Evolutionary conservation across 2,888 invertebrate species (phyloP).

Genomic region (Hydrotaea diabolus): DNA sequence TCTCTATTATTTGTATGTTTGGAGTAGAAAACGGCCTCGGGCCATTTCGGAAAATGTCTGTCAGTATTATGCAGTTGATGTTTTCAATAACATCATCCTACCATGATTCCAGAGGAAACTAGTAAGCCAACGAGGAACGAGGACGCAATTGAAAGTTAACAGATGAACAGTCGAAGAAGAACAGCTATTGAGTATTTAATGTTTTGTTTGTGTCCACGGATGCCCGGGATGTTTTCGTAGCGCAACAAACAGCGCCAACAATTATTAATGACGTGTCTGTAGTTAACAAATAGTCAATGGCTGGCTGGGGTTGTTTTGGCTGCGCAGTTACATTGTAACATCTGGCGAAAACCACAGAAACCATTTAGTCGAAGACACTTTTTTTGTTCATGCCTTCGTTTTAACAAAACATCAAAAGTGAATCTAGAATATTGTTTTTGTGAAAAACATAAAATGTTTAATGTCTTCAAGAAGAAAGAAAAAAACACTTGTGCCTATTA

Average conservation of each 20-base stretch:
- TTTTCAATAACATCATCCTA: neutral
- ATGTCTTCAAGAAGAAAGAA: neutral
- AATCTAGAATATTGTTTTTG: conserved; percentile 54
- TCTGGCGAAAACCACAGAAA: conserved; percentile 62
- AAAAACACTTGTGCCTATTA: neutral
- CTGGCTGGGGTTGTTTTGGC: neutral
- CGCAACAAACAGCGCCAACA: neutral
- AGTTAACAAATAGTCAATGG: conserved; percentile 49
- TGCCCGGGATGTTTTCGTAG: neutral
- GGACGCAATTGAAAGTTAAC: neutral
- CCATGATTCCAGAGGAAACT: neutral
- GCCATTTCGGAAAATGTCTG: conserved; percentile 5
- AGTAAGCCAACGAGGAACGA: neutral
- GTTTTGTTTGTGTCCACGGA: conserved; percentile 4
- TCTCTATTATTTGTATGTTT: conserved; percentile 59
- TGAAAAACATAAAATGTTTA: neutral
- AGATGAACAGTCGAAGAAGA: neutral
- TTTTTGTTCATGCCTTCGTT: conserved; percentile 28
- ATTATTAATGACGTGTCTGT: conserved; percentile 61
- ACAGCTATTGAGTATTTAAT: neutral
- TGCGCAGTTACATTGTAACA: conserved; percentile 41
- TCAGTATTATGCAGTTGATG: neutral
- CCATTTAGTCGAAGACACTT: conserved; percentile 58
- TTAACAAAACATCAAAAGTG: conserved; percentile 48
- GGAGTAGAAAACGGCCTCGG: conserved; percentile 48